These are phyloP conservation scores for Aricia artaxerxes DNA, from an alignment of 2,888 invertebrate genomes.

Conservation along the genomic window DNA sequence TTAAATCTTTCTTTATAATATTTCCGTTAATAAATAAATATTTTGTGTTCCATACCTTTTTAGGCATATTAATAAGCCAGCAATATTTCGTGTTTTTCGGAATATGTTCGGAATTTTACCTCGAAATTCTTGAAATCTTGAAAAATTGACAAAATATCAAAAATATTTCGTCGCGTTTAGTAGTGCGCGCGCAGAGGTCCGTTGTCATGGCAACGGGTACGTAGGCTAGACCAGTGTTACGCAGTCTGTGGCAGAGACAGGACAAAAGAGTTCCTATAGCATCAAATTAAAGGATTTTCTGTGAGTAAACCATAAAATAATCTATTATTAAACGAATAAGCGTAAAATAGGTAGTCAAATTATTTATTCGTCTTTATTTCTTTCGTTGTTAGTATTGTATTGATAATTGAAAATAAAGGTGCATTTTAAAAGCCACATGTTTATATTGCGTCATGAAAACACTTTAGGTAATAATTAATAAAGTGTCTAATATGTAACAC, in stretches of 20 bases:
- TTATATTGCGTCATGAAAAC: not conserved
- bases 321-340: not conserved
- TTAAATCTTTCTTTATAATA: not conserved
- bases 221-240: not conserved
- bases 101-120: constrained; percentile 21
- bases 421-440: not conserved
- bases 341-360: not conserved
- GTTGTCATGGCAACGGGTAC: constrained; percentile 61
- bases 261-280: constrained; percentile 5
- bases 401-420: not conserved
- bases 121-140: constrained; percentile 5
- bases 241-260: not conserved
- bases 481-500: too few species aligned
- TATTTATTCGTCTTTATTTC: not conserved
- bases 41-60: constrained; percentile 59
- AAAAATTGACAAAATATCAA: constrained; percentile 48
- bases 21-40: not conserved
- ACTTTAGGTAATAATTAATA: not conserved
- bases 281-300: not conserved
- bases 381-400: not conserved
- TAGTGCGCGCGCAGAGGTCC: constrained; percentile 66
- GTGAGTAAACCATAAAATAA: constrained; percentile 44
- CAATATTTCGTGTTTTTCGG: constrained; percentile 38
- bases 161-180: constrained; percentile 37
- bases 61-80: constrained; percentile 56